These are phyloP conservation scores for Vanessa tameamea DNA, from an alignment of 1,140 invertebrate genomes.

Conservation along the genomic window DNA sequence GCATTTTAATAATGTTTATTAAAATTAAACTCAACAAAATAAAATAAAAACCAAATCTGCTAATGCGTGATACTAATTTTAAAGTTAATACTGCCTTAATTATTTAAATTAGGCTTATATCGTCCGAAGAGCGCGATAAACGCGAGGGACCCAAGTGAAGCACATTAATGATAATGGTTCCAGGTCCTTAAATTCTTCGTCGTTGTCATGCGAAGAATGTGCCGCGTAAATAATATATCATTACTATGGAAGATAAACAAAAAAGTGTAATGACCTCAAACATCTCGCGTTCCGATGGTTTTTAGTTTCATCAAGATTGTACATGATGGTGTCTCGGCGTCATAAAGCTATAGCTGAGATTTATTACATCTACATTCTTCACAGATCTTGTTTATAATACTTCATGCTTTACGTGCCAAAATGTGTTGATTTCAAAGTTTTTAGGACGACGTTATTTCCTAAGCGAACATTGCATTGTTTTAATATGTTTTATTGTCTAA, in stretches of 20 bases:
- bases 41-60: neutral
- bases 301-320: conserved; percentile 43
- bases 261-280: conserved; percentile 58
- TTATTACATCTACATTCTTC: conserved; percentile 29
- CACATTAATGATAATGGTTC: conserved; percentile 62
- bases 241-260: conserved; percentile 61
- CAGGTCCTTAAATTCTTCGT: conserved; percentile 52
- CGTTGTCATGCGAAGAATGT: conserved; percentile 66
- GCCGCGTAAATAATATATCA: conserved; percentile 69
- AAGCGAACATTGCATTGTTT: neutral
- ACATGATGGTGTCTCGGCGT: conserved; percentile 34
- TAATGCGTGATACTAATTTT: conserved; percentile 32
- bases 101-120: conserved; percentile 43
- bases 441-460: neutral
- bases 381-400: conserved; percentile 13
- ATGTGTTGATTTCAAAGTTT: neutral
- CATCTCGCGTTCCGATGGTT: conserved; percentile 44
- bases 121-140: conserved; percentile 36
- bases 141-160: conserved; percentile 27
- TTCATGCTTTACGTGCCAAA: conserved; percentile 8
- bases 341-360: conserved; percentile 34
- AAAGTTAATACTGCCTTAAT: conserved; percentile 38
- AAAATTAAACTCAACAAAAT: neutral
- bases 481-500: neutral
- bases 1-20: conserved; percentile 1